phyloP scores from a whole-genome alignment of 2,113 vertebrate species.

The Megaceryle maxima region DNA sequence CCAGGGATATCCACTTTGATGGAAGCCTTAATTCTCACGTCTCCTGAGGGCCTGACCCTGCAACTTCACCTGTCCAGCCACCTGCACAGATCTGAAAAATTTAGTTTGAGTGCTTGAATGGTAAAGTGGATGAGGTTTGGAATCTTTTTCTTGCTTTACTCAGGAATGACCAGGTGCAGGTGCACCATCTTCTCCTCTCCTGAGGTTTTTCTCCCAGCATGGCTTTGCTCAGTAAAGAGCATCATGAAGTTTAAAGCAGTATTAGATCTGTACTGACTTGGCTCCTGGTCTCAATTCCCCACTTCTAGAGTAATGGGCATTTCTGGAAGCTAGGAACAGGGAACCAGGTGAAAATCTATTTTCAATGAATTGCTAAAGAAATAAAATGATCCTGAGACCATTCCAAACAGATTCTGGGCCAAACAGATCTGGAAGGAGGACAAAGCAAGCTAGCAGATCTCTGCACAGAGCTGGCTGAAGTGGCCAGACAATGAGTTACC shows the following conservation, averaged over 20 bases:
- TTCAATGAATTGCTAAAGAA: neutral
- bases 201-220: neutral
- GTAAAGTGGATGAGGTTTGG: neutral
- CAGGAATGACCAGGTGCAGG: neutral
- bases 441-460: neutral
- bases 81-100: neutral
- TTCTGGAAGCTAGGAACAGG: neutral
- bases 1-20: neutral
- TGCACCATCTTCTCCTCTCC: neutral
- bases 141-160: neutral
- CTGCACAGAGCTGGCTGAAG: neutral
- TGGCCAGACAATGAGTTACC: neutral
- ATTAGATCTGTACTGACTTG: neutral
- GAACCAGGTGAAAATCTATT: neutral
- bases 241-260: neutral
- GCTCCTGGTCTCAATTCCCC: neutral
- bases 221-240: neutral
- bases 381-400: neutral
- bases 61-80: neutral
- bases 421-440: neutral
- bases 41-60: neutral
- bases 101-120: neutral
- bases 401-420: neutral
- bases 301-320: neutral
- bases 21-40: neutral